These are phyloP conservation scores for Lingula anatina DNA, from an alignment of 2,888 invertebrate species.

Conservation along the genomic window DNA sequence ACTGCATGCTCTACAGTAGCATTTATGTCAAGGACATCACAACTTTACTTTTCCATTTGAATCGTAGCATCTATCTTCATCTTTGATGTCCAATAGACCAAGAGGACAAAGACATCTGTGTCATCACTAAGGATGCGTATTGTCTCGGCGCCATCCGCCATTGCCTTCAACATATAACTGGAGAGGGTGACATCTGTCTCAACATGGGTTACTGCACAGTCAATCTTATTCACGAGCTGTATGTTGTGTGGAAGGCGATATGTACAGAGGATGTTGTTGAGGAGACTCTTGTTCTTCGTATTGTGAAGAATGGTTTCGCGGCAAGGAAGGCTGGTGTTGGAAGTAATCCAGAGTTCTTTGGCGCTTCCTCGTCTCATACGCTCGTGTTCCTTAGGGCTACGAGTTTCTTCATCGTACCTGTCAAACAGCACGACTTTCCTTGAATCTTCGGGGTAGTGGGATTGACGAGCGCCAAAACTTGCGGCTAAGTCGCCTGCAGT, in stretches of 20 bases:
- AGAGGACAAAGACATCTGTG: neutral
- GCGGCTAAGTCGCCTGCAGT: neutral
- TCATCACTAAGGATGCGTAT: neutral
- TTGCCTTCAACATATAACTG: neutral
- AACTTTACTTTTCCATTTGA: neutral
- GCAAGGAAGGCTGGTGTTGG: neutral
- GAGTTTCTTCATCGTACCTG: neutral
- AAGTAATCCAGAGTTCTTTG: neutral
- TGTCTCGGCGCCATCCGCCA: neutral
- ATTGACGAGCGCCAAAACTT: neutral
- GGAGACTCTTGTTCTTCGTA: neutral
- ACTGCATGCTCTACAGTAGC: neutral
- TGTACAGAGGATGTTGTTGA: no score
- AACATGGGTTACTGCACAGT: neutral
- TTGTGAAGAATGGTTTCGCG: neutral
- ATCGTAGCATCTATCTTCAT: no score
- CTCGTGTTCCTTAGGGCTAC: neutral
- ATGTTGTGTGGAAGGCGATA: neutral
- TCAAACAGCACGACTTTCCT: neutral
- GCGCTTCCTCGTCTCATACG: neutral
- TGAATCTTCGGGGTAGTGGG: neutral
- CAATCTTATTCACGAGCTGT: neutral
- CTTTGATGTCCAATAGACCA: no score
- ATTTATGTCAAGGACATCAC: neutral
- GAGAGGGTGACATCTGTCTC: neutral